Base-by-base conservation (phyloP, 1,140 invertebrate genomes). In the Bombus terrestris region DNA sequence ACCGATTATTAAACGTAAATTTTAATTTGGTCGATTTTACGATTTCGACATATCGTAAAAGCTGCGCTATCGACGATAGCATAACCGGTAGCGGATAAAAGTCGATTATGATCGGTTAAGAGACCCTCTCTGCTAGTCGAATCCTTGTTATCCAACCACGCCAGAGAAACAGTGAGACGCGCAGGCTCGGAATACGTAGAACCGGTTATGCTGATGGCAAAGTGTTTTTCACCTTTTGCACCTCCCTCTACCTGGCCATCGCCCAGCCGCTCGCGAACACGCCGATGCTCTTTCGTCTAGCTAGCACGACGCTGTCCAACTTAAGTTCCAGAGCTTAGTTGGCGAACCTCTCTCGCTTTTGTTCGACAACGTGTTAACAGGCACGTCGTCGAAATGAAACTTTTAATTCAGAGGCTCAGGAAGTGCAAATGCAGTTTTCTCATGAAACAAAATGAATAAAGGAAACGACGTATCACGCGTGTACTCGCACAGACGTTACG, bases 191-290 rank as follows among this genome's bases (percentile, higher is more conserved):
- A 75, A 90, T 89, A 89, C 90, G 89, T 84, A 85, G 72, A 94
- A 94, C 93, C 93, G 93, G 93, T 94, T 94, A 94, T 94, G 93
- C 92, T 93, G 92, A 94, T 94, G 91, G 86, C 91, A 92, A 93
- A 94, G 91, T 92, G 93, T 94, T 94, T 94, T 94, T 93, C 93
- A 92, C 92, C 93, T 93, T 94, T 93, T 94, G 92, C 92, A 92
- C 91, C 82, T 86, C 84, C 86, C 86, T 83, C 80, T 86, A 72
- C 79, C 86, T 86, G 86, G 86, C 57, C 80, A 80, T 81, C 82
- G 83, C 84, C 85, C 80, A 62, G 35, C 83, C 72, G 22, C 43
- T 22, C 47, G 74, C 66, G n/a, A 32, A 22, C 64, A 66, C 64
- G 68, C 18, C 83, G 86, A 82, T 83, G 77, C 57, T 86, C 80